Evolutionary conservation across 1,140 invertebrate genomes (phyloP), one percentile per base, ranked within the genome.

Genomic region (Drosophila bocqueti): DNA sequence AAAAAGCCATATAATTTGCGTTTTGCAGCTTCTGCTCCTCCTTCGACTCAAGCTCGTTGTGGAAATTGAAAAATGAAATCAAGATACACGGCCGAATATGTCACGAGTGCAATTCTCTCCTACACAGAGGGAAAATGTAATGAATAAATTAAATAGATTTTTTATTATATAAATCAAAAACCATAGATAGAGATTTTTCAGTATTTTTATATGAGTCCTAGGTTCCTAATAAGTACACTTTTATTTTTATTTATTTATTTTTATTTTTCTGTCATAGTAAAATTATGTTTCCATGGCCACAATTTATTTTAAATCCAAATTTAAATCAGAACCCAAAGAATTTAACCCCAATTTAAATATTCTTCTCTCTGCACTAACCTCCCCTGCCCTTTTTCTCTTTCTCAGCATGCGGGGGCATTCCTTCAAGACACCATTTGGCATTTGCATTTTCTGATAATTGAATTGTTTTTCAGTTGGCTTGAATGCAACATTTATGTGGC

Each of bases 21-120:
- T 81, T 71, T 79, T 79, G 77, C 57, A 66, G 74, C 69, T 72
- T 61, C 54, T 59, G 67, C 71, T 61, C 55, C 71, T 73, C 46
- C 71, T 61, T 52, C 2, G 16, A 43, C 18, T n/a, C 8, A 13
- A 46, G 57, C 71, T 80, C 47, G 59, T 86, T 86, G 76, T 63
- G 78, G 81, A 89, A 89, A 89, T 89, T 89, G 85, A 89, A 89
- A 89, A 89, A 89, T 89, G 67, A 90, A 90, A 89, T 89, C 85
- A 90, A 89, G 85, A 89, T 89, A 82, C 78, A 78, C 72, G 66
- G 79, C 38, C 31, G 80, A 90, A 81, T 89, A 89, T 89, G 85
- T 89, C 85, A 89, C 85, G 85, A 90, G 79, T 85, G 84, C 81
- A 76, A 82, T 90, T 90, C 64, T 46, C 29, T 46, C 26, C 38